Conservation (phyloP, 2,113 vertebrate genomes). For the Chroicocephalus ridibundus region DNA sequence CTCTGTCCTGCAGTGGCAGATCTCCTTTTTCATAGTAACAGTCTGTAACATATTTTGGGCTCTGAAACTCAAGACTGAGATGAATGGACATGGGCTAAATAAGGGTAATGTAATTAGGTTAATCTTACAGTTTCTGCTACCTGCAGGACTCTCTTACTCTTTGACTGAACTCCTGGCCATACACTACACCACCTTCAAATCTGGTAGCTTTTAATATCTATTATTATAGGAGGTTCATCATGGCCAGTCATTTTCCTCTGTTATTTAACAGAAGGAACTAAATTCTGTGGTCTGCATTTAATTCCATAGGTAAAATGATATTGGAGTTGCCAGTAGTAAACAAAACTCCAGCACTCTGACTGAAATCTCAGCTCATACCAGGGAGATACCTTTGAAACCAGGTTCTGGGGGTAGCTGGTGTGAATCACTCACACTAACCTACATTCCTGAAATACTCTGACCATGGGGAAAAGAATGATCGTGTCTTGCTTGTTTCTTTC, state of each 20-base stretch:
- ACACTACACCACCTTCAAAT: not conserved
- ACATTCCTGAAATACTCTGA: not conserved
- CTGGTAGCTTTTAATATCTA: not conserved
- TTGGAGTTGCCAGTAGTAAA: not conserved
- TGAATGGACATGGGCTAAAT: not conserved
- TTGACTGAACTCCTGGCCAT: not conserved
- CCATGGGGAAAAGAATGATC: not conserved
- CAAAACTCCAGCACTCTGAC: not conserved
- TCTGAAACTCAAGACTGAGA: not conserved
- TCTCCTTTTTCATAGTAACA: not conserved
- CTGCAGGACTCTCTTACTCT: not conserved
- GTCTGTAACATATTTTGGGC: not conserved
- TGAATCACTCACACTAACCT: not conserved
- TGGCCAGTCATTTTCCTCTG: not conserved
- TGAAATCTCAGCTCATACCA: not conserved
- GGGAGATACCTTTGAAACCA: not conserved
- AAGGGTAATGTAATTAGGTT: not conserved
- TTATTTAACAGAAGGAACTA: not conserved
- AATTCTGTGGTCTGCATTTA: not conserved
- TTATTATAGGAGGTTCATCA: not conserved
- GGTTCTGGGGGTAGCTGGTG: not conserved
- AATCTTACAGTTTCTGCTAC: not conserved
- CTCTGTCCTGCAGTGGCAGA: not conserved
- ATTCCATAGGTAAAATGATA: not conserved
- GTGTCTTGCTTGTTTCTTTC: not conserved